These are phyloP conservation scores for Myioborus miniatus DNA, from an alignment of 2,797 vertebrate genomes.

Conservation along the genomic window DNA sequence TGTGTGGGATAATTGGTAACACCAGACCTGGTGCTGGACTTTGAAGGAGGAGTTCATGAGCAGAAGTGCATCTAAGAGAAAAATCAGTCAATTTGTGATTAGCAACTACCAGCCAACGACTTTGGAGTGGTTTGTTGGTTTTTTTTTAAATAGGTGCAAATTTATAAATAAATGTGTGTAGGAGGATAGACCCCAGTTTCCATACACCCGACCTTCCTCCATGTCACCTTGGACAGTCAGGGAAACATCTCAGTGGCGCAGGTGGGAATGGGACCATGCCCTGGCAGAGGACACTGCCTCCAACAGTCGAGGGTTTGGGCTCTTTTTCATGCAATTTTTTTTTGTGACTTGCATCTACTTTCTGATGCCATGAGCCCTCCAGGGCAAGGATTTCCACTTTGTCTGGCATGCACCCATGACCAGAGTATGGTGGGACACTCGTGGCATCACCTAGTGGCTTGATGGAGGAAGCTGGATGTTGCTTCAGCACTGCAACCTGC, in stretches of 20 bases:
- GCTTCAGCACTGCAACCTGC: rapidly evolving
- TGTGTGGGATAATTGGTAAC: background rate
- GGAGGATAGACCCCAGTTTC: background rate
- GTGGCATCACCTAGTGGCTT: background rate
- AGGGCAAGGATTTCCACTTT: background rate
- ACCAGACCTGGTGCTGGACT: background rate
- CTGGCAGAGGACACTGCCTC: background rate
- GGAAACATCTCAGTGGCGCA: background rate
- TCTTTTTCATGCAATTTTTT: background rate
- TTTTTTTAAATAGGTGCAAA: background rate
- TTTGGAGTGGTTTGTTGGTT: background rate
- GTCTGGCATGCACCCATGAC: rapidly evolving
- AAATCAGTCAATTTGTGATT: background rate
- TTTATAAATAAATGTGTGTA: background rate
- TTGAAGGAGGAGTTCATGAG: background rate
- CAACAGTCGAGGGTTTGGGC: background rate
- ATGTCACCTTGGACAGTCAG: background rate
- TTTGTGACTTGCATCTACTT: background rate
- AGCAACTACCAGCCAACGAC: background rate
- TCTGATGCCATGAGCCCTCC: background rate
- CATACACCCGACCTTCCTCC: background rate
- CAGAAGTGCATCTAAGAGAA: background rate
- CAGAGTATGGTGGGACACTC: rapidly evolving
- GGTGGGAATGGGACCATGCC: background rate
- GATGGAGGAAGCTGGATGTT: background rate